These are phyloP conservation scores for Mormoops blainvillei DNA, from an alignment of 2,113 vertebrate genomes.

Conservation along the genomic window DNA sequence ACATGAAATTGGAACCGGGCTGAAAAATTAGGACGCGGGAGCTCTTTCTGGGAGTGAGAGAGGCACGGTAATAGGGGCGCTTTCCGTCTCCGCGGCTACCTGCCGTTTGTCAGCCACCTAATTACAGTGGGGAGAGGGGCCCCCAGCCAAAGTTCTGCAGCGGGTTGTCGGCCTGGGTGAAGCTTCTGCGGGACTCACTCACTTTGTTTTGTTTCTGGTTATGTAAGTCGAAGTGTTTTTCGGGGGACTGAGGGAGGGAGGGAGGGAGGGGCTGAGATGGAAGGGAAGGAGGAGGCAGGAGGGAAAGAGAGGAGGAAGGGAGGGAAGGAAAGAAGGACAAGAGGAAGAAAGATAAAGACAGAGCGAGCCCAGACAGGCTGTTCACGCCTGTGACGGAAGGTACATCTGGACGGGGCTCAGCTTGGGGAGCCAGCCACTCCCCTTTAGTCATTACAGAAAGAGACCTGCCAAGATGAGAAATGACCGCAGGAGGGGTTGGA, in stretches of 20 bases:
- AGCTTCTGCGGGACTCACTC: background rate
- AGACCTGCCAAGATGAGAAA: constrained; percentile 99
- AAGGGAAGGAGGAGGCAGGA: rapidly evolving
- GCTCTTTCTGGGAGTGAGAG: constrained; percentile 37
- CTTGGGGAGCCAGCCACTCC: constrained; percentile 86
- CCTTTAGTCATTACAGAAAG: constrained; percentile 92
- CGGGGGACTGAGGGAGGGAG: background rate
- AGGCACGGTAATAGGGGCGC: constrained; percentile 41
- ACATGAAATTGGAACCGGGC: constrained; percentile 50
- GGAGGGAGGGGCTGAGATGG: rapidly evolving
- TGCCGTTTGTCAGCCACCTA: constrained; percentile 49
- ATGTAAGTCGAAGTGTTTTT: background rate
- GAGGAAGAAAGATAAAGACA: background rate
- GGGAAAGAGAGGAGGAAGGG: background rate
- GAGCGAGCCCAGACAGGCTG: background rate
- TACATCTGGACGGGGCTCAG: constrained; percentile 80
- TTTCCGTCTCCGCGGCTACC: constrained; percentile 31
- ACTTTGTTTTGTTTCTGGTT: background rate
- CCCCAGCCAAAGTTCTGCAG: background rate
- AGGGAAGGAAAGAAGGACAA: background rate
- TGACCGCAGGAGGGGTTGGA: constrained; percentile 88
- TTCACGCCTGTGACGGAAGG: constrained; percentile 52
- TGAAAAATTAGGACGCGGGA: constrained; percentile 28
- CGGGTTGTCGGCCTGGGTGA: background rate
- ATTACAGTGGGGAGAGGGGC: background rate